Conservation (phyloP, 2,113 vertebrate species). For the Herpailurus yagouaroundi region DNA sequence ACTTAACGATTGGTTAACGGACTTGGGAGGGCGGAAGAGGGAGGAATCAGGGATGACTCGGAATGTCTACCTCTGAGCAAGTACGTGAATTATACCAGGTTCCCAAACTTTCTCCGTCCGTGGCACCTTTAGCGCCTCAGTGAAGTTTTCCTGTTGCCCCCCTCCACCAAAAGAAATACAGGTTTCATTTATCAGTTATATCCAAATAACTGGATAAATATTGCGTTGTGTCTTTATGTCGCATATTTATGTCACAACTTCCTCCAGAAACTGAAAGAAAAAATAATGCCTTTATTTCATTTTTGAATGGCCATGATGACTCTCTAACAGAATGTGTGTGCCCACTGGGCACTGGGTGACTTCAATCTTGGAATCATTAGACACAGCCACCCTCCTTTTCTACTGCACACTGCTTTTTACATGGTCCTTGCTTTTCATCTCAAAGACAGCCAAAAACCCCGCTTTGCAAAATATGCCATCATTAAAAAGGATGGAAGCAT, state of each 20-base stretch:
- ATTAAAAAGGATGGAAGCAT: not conserved
- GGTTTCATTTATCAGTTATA: not conserved
- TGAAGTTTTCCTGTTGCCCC: not conserved
- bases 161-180: not conserved
- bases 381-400: not conserved
- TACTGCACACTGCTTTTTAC: not conserved
- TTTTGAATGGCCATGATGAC: not conserved
- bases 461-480: not conserved
- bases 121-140: not conserved
- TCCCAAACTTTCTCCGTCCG: not conserved
- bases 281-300: not conserved
- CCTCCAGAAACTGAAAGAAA: not conserved
- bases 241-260: not conserved
- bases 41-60: not conserved
- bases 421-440: not conserved
- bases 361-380: not conserved
- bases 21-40: not conserved
- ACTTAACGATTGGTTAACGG: not conserved
- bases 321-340: not conserved
- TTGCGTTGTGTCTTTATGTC: not conserved
- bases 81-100: not conserved
- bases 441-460: not conserved
- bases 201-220: not conserved
- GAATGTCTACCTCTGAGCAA: not conserved
- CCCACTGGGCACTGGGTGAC: not conserved